Evolutionary conservation across 2,113 vertebrate species (phyloP).

Genomic region (Mastomys coucha): DNA sequence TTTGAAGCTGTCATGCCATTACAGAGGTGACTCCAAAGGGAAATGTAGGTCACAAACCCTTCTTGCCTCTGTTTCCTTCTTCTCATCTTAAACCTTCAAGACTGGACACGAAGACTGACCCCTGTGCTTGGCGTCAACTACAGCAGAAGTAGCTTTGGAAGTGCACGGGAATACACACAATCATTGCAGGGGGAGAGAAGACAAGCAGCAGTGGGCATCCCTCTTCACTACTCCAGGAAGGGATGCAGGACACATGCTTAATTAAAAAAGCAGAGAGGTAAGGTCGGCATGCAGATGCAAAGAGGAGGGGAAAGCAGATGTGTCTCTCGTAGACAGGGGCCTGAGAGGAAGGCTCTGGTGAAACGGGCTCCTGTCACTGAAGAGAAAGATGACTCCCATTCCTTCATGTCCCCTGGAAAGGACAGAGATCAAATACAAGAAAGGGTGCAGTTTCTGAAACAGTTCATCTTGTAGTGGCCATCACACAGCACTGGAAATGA

Average conservation of each 20-base stretch:
- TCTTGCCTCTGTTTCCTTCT: background rate
- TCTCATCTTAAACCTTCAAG: background rate
- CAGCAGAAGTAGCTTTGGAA: background rate
- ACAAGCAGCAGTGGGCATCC: background rate
- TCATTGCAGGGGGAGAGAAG: too few species aligned
- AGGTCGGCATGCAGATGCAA: background rate
- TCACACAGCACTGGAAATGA: rapidly evolving
- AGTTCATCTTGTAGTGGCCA: background rate
- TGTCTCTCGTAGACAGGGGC: background rate
- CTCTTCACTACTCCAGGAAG: background rate
- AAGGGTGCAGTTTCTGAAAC: background rate
- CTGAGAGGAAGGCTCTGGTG: background rate
- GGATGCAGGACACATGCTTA: background rate
- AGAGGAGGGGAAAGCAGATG: background rate
- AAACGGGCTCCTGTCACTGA: background rate
- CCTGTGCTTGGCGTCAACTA: rapidly evolving
- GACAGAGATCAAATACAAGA: background rate
- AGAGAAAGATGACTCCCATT: background rate
- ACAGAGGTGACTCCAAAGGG: rapidly evolving
- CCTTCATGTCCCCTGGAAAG: background rate
- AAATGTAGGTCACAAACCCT: background rate
- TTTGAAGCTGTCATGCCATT: rapidly evolving
- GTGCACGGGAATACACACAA: rapidly evolving
- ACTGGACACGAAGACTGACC: rapidly evolving
- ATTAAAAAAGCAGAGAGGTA: background rate